Conservation (phyloP, 2,113 vertebrate genomes). For the Aegotheles bennettii region DNA sequence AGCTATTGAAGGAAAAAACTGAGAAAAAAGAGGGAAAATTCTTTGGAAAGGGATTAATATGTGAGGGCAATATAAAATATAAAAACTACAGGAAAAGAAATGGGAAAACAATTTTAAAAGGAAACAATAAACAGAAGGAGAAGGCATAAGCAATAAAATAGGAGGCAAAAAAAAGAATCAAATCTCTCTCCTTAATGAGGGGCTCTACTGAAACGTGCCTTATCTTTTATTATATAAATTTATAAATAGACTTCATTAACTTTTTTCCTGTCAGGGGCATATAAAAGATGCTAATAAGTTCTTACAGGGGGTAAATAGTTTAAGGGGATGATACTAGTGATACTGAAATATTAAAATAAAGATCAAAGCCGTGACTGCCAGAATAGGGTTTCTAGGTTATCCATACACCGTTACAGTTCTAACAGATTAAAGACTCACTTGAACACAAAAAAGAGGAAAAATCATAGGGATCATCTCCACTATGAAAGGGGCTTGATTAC, state of each 20-base stretch:
- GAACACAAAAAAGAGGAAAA: slow-evolving; percentile 3
- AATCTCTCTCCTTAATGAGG: neutral
- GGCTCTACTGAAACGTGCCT: neutral
- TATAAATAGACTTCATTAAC: neutral
- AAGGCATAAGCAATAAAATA: neutral
- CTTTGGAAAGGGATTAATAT: neutral
- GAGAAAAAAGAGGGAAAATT: neutral
- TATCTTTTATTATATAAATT: neutral
- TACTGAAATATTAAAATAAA: slow-evolving; percentile 2
- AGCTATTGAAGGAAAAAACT: neutral
- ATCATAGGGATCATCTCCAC: neutral
- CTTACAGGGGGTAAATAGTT: slow-evolving; percentile 32
- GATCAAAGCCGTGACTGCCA: slow-evolving; percentile 27
- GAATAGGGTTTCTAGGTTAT: slow-evolving; percentile 14
- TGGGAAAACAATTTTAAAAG: neutral
- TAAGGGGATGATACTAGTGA: slow-evolving; percentile 8
- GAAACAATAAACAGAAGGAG: neutral
- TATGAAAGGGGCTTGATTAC: neutral
- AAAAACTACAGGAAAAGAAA: neutral
- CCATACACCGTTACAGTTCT: neutral
- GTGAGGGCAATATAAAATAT: neutral
- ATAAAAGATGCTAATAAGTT: slow-evolving; percentile 2
- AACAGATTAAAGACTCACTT: slow-evolving; percentile 43
- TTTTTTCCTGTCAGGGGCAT: neutral
- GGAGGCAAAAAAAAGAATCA: neutral